These are phyloP conservation scores for Ornithorhynchus anatinus DNA, from an alignment of 2,113 vertebrate species.

Conservation along the genomic window DNA sequence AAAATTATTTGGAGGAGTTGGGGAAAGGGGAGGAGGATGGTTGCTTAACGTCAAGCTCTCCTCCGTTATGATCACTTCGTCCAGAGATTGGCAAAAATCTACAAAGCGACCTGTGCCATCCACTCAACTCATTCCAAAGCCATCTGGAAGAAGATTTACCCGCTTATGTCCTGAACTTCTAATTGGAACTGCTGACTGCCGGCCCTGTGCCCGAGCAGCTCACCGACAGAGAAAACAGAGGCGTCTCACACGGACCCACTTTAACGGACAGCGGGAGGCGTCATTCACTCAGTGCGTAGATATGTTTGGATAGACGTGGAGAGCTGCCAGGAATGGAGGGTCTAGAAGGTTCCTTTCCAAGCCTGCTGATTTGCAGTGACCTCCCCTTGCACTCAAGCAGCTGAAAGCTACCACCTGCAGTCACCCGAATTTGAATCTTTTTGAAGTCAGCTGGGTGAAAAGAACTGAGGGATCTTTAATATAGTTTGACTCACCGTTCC, in stretches of 20 bases:
- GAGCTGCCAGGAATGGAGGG: conserved; percentile 61
- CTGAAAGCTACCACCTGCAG: conserved; percentile 56
- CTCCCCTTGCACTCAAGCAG: conserved; percentile 57
- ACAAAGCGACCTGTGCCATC: conserved; percentile 14
- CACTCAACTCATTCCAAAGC: conserved; percentile 28
- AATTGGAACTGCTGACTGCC: conserved; percentile 62
- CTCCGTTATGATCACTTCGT: conserved; percentile 46
- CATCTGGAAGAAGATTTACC: conserved; percentile 57
- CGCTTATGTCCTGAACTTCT: conserved; percentile 49
- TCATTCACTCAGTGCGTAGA: conserved; percentile 54
- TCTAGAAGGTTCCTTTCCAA: conserved; percentile 63
- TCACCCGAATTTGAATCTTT: conserved; percentile 42
- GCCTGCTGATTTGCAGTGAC: conserved; percentile 65
- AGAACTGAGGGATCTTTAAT: conserved; percentile 37
- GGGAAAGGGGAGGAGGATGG: too few relatives aligned
- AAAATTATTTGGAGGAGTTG: too few relatives aligned
- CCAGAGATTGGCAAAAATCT: conserved; percentile 50
- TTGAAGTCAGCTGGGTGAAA: conserved; percentile 57
- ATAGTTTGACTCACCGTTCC: conserved; percentile 25
- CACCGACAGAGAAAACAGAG: conserved; percentile 62
- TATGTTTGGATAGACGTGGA: conserved; percentile 63
- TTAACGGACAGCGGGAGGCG: conserved; percentile 60
- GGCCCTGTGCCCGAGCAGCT: conserved; percentile 48
- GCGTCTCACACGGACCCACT: conserved; percentile 45
- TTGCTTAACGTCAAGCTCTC: too few relatives aligned